Conservation (phyloP, 2,113 vertebrate species). For the Entelurus aequoreus region DNA sequence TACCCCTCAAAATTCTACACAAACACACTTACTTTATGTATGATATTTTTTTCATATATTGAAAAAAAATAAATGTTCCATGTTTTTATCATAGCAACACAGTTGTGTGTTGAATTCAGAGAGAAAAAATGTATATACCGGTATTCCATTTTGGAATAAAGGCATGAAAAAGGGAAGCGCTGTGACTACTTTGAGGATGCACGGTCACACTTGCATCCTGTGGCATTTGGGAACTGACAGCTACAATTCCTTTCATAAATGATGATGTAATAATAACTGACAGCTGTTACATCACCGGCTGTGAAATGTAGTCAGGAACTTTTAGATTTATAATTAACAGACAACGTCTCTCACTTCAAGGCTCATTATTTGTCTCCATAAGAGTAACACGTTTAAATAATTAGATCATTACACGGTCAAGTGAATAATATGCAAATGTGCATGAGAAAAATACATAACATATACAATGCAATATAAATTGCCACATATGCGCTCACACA, state of each 20-base stretch:
- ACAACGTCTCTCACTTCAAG: conserved; percentile 10
- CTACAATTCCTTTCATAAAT: conserved; percentile 11
- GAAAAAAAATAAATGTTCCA: too few species aligned
- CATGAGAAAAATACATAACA: neutral
- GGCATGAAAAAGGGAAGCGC: too few species aligned
- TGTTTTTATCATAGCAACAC: too few species aligned
- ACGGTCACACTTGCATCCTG: neutral
- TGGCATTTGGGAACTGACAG: conserved; percentile 37
- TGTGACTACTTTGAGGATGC: too few species aligned
- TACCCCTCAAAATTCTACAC: too few species aligned
- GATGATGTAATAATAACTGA: conserved; percentile 37
- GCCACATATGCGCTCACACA: neutral
- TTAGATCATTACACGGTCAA: neutral
- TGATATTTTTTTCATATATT: too few species aligned
- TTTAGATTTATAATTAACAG: conserved; percentile 4
- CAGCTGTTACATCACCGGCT: conserved; percentile 46
- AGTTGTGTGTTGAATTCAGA: too few species aligned
- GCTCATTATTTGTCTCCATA: neutral
- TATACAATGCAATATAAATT: neutral
- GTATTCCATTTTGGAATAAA: too few species aligned
- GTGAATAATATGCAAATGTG: neutral
- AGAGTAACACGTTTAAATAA: neutral
- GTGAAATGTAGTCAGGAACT: conserved; percentile 4
- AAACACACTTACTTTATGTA: too few species aligned
- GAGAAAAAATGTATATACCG: too few species aligned